Evolutionary conservation across 2,797 vertebrate species (phyloP), one percentile per base, ranked within the genome.

Genomic region (Characodon lateralis): DNA sequence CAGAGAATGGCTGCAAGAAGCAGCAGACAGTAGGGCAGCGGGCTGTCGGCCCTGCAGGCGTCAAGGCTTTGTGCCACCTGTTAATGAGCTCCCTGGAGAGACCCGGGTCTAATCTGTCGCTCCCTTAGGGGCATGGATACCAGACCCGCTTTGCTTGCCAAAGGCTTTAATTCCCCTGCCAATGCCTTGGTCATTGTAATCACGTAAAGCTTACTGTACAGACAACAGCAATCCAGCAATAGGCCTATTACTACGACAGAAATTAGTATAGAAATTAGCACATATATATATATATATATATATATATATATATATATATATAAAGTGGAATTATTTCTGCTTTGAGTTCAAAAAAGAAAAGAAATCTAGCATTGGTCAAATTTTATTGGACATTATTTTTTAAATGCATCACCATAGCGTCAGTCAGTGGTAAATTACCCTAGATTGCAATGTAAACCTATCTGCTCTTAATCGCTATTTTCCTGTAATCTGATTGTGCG

Each of bases 61-160:
- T 78, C 87, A 86, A 94, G 93, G 96, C 94, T 95, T 65, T 92
- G 93, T 93, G 95, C 96, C 97, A 98, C 97, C 97, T 97, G 97
- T 97, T 98, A 98, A 97, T 96, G 96, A 97, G 97, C 92, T 96
- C 96, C 87, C 85, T 59, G 31, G 94, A 92, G 96, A 56, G 85
- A 90, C 82, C 89, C 93, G 86, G 89, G 89, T 90, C 89, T 92
- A 85, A 74, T 92, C 93, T 65, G 87, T 50, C 80, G 56, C 85
- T 68, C 87, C 88, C 87, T 78, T 73, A 50, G 85, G 90, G 90
- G 84, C 81, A 78, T 73, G 79, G 87, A 84, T 73, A 83, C 85
- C 35, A 87, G 91, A 75, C 46, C 10, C n/a, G 26, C 78, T 82
- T 82, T 41, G 74, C 87, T 83, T 85, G 92, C 92, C 93, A 91